Evolutionary conservation across 2,888 invertebrate genomes (phyloP).

Genomic region (Ectobius pallidus): DNA sequence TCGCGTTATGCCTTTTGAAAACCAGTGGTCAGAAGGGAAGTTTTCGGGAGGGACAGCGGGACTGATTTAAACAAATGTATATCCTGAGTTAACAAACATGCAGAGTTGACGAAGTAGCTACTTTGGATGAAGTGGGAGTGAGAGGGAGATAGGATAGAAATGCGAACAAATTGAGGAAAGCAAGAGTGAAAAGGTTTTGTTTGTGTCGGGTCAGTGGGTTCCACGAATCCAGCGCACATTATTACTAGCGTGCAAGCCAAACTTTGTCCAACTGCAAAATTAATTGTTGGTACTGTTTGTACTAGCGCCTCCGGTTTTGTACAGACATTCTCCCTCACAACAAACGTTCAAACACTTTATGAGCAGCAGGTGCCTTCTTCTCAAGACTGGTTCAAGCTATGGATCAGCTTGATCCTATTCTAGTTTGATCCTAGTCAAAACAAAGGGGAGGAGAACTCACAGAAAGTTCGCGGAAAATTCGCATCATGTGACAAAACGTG

Average conservation of each 20-base stretch:
- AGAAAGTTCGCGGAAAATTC: too few relatives aligned
- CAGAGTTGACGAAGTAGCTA: background rate
- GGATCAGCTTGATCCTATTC: too few relatives aligned
- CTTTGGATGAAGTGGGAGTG: background rate
- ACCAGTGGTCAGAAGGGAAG: too few relatives aligned
- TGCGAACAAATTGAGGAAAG: background rate
- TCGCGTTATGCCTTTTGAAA: too few relatives aligned
- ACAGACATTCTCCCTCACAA: background rate
- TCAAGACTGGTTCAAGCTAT: too few relatives aligned
- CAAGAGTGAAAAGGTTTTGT: conserved; percentile 4
- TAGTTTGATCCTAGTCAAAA: too few relatives aligned
- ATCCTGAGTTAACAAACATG: too few relatives aligned
- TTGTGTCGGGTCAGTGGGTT: conserved; percentile 8
- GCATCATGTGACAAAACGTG: too few relatives aligned
- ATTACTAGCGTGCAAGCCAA: conserved; percentile 23
- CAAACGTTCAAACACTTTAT: background rate
- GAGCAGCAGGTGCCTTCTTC: too few relatives aligned
- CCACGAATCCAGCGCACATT: background rate
- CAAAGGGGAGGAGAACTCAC: too few relatives aligned
- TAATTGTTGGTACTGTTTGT: conserved; percentile 26
- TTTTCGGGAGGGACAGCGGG: too few relatives aligned
- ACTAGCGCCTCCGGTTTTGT: conserved; percentile 5
- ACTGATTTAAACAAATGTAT: background rate
- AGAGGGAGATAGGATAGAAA: too few relatives aligned
- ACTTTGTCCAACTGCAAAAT: conserved; percentile 27